Evolutionary conservation across 2,888 invertebrate genomes (phyloP).

Genomic region (Gymnoscelis rufifasciata): DNA sequence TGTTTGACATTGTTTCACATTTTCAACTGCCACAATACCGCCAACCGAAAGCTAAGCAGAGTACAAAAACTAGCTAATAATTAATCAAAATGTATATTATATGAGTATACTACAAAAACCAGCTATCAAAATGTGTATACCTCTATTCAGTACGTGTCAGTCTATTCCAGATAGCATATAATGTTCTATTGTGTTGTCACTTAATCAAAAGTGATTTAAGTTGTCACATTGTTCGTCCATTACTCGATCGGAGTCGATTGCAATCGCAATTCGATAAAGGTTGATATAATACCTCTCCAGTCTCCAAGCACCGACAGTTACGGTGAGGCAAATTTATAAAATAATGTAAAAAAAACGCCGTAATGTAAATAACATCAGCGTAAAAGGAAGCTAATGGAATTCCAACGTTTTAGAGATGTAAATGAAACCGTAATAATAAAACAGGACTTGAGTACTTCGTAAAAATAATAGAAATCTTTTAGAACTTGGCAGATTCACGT

Average conservation of each 20-base stretch:
- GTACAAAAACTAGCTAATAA: no score
- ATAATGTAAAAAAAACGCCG: conserved; percentile 4
- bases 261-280: neutral
- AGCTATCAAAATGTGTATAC: no score
- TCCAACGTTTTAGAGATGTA: neutral
- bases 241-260: no score
- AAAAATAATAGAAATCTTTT: no score
- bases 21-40: no score
- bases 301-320: conserved; percentile 1
- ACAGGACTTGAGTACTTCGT: neutral
- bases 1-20: no score
- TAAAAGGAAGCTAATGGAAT: conserved; percentile 21
- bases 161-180: no score
- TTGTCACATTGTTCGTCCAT: neutral
- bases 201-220: neutral
- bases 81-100: no score
- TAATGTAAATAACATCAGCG: conserved; percentile 19
- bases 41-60: no score
- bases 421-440: conserved; percentile 1
- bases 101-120: no score
- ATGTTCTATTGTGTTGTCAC: neutral
- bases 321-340: conserved; percentile 8
- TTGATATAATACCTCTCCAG: conserved; percentile 9
- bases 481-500: no score
- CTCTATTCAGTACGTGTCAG: no score